These are phyloP conservation scores for Danio rerio DNA, from an alignment of 2,113 vertebrate species.

Conservation along the genomic window DNA sequence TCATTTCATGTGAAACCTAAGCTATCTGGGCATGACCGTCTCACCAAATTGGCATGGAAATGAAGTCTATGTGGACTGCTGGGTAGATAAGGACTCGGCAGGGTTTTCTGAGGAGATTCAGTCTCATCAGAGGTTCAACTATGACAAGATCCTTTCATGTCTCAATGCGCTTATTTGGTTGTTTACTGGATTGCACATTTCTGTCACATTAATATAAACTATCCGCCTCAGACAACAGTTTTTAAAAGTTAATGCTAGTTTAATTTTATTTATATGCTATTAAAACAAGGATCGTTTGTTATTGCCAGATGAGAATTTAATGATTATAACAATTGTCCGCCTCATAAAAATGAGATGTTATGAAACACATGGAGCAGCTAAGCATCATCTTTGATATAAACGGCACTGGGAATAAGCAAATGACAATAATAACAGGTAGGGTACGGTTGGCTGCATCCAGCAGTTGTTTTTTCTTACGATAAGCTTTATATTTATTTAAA, in stretches of 20 bases:
- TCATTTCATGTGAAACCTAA: conserved; percentile 29
- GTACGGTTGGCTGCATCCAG: too few species aligned
- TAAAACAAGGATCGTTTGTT: too few species aligned
- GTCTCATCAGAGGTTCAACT: conserved; percentile 51
- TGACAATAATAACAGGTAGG: too few species aligned
- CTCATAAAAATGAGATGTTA: too few species aligned
- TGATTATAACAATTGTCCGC: too few species aligned
- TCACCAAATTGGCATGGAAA: conserved; percentile 48
- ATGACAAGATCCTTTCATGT: background rate
- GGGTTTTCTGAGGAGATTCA: conserved; percentile 4
- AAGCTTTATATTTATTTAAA: too few species aligned
- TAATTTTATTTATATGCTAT: background rate
- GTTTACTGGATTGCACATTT: background rate
- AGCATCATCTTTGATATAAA: too few species aligned
- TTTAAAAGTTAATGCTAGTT: background rate
- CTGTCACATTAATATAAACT: background rate
- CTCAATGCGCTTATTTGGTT: background rate
- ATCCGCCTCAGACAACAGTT: background rate
- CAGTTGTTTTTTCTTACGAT: too few species aligned
- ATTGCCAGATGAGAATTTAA: too few species aligned
- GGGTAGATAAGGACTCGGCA: conserved; percentile 4
- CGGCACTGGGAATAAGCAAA: too few species aligned
- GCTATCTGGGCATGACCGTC: conserved; percentile 40
- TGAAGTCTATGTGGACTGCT: conserved; percentile 8
- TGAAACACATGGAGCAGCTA: too few species aligned